Evolutionary conservation across 2,113 vertebrate species (phyloP), one percentile per base, ranked within the genome.

Genomic region (Cichladusa arquata): DNA sequence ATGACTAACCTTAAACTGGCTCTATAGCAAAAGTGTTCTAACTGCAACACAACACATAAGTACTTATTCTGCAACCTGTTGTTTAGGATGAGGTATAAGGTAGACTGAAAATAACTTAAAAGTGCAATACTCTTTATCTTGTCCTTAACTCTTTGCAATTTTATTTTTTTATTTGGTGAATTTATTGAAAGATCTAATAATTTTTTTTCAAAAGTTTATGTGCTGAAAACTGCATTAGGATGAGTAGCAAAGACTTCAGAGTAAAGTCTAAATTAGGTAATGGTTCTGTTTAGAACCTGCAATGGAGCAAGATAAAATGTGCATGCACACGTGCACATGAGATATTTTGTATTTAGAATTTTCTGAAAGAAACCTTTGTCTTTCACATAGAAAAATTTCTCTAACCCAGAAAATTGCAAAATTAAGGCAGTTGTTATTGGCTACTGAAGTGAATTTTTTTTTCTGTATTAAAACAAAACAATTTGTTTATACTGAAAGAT

Each of bases 281-380:
- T 7, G 38, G 4, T 4, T 86, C 47, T 81, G 17, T 53, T 42
- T 16, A 69, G 70, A 92, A 66, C 17, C 2, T 23, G 74, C 5
- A 4, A 69, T 25, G 33, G 2, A 62, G 15, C 12, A 86, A 29
- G 25, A 61, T 24, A 72, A 67, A 50, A 81, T 54, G 5, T 15
- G 6, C 10, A 11, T 33, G 10, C 13, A 48, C 6, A 8, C 2
- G 1, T 28, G 17, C 3, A 1, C 26, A 34, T 9, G 10, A 54
- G 25, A 58, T 61, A 81, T 54, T 25, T 66, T 78, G 3, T 14
- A 57, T 34, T 71, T 84, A 47, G 73, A 70, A 23, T 54, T 70
- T 77, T 38, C 12, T 71, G 20, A 61, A 83, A 51, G 6, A 64
- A 93, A 45, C 3, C 3, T 78, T 57, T 86, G 40, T 12, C 19